Percentiles rank a stretch among this genome's conserved stretches.
Conservation (phyloP, 2,888 invertebrate species). For the Nephrotoma guestfalica region DNA sequence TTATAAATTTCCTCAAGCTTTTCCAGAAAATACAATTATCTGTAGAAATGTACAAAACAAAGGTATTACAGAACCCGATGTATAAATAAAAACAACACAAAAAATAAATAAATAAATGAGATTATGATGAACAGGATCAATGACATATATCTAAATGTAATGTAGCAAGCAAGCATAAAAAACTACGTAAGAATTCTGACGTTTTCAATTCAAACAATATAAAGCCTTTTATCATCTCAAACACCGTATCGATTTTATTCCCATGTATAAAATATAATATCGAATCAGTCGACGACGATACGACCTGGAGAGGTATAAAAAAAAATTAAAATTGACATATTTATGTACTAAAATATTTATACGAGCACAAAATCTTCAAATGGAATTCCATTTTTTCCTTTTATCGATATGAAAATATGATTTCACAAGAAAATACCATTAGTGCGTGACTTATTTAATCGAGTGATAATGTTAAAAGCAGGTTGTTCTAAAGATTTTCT, state of each 20-base stretch:
- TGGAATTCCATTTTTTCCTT: background rate
- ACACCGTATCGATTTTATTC: background rate
- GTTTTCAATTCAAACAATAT: background rate
- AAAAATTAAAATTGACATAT: background rate
- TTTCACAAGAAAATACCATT: background rate
- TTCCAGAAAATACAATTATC: too few relatives aligned
- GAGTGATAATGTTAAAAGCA: background rate
- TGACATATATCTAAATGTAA: background rate
- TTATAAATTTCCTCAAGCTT: too few relatives aligned
- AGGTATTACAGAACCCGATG: background rate
- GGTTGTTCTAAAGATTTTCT: background rate
- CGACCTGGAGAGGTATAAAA: background rate
- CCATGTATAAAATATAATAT: background rate
- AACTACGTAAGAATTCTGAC: background rate
- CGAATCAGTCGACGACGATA: background rate
- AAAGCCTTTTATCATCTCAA: background rate
- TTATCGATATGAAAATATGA: background rate
- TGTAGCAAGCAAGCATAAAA: background rate
- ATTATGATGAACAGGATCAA: background rate
- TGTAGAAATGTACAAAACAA: too few relatives aligned
- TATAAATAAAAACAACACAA: background rate
- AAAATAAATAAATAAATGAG: background rate
- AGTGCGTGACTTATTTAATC: background rate
- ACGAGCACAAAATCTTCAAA: background rate
- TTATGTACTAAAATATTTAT: background rate